Percentiles rank a stretch among this genome's conserved stretches.
Evolutionary conservation across 2,888 invertebrate species (phyloP).

Genomic region (Agrochola circellaris): DNA sequence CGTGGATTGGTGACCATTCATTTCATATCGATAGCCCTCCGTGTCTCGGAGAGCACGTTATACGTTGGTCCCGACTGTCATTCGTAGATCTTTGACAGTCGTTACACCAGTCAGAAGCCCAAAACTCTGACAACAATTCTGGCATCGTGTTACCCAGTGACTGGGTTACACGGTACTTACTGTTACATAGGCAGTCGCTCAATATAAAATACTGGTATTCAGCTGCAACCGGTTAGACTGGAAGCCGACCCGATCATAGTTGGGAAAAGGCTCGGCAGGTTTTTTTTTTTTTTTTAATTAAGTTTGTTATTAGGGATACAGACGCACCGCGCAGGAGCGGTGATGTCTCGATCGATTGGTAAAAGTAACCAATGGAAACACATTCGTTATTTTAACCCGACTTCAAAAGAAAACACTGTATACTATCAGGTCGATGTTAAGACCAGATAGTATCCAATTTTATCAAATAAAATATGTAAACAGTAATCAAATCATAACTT

Average conservation of each 20-base stretch:
- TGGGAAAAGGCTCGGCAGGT: too few relatives aligned
- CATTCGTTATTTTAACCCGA: background rate
- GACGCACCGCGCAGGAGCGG: background rate
- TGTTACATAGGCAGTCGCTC: too few relatives aligned
- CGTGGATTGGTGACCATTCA: background rate
- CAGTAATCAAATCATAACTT: constrained; percentile 46
- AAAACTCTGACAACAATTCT: background rate
- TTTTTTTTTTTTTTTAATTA: too few relatives aligned
- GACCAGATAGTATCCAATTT: background rate
- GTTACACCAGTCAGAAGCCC: background rate
- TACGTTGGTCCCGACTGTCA: background rate
- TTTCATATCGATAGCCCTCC: background rate
- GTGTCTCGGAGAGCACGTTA: background rate
- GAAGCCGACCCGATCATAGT: background rate
- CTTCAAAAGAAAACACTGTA: background rate
- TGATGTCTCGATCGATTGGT: background rate
- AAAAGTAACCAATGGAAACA: background rate
- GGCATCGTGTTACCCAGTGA: background rate
- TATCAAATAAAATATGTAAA: background rate
- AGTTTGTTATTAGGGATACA: background rate
- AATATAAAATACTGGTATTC: too few relatives aligned
- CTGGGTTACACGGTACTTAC: too few relatives aligned
- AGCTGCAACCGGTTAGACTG: background rate
- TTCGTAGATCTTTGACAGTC: background rate
- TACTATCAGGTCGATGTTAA: too few relatives aligned